Evolutionary conservation across 2,113 vertebrate genomes (phyloP).

Genomic region (Anser cygnoides): DNA sequence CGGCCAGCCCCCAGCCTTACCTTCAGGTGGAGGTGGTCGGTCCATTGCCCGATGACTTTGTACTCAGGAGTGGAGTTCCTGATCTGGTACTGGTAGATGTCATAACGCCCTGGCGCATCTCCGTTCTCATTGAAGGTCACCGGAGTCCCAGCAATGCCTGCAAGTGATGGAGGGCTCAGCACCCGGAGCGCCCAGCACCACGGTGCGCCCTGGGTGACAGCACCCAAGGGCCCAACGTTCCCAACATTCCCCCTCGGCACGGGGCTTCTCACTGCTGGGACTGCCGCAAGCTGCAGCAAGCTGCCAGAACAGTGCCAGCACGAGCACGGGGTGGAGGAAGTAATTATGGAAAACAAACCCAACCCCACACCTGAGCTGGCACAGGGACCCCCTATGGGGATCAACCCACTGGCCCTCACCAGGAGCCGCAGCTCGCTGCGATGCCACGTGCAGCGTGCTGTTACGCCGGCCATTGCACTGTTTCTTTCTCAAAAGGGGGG

Average conservation of each 20-base stretch:
- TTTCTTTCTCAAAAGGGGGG: neutral
- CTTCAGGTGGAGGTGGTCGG: slow-evolving; percentile 87
- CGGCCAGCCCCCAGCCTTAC: slow-evolving; percentile 73
- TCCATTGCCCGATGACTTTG: slow-evolving; percentile 93
- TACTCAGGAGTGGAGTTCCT: slow-evolving; percentile 86
- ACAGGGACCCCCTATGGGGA: neutral
- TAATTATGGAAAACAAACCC: neutral
- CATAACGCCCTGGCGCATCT: slow-evolving; percentile 91
- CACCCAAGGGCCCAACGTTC: neutral
- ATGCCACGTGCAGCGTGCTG: neutral
- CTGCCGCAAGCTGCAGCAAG: neutral
- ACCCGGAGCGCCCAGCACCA: neutral
- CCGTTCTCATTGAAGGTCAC: slow-evolving; percentile 95
- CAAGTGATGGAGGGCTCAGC: neutral
- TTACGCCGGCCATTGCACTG: neutral
- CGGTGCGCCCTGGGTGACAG: neutral
- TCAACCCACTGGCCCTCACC: accelerated
- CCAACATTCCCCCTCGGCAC: accelerated
- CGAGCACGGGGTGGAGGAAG: neutral
- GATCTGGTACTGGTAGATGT: slow-evolving; percentile 97
- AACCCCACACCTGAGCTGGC: neutral
- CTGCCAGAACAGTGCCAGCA: neutral
- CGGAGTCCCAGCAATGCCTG: slow-evolving; percentile 92
- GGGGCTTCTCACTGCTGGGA: neutral
- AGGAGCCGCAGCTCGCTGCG: neutral